Base-by-base conservation (phyloP, 2,797 vertebrate species). In the Vespertilio murinus region DNA sequence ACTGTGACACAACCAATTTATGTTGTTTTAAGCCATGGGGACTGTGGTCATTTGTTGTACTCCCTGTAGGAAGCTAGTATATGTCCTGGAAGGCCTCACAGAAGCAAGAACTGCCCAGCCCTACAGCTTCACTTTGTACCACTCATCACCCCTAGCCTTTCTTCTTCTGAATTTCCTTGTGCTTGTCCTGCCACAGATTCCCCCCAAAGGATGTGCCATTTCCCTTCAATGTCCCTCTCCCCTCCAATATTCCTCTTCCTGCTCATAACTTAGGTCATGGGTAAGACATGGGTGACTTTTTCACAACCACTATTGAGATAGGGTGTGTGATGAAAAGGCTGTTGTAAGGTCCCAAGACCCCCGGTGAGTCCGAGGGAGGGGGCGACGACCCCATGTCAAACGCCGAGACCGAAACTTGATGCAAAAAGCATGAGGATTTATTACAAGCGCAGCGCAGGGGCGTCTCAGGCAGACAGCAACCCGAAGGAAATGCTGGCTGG, bases 101-200 rank as follows among this genome's bases (percentile, higher is more conserved):
- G 17, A 74, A 30, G 7, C 2, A 1, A 13, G n/a, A 4, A 1
- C 1, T 2, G 5, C 17, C 28, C 7, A 69, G 13, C 11, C 3
- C 9, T 3, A 17, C 8, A 3, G 5, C 11, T 33, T 5, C 13
- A 11, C 1, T 69, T 8, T 33, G 16, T 4, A 22, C 2, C 40
- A 28, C 14, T 47, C 13, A 49, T 47, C 3, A 28, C 8, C 11
- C 5, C 5, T 38, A 5, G 17, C 17, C n/a, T 25, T 13, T 33
- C 54, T 22, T 18, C 28, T 61, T 69, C 54, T 13, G 16, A 8
- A 25, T 80, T 54, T n/a, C 8, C 18, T 73, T 14, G 52, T 14
- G 2, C 12, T 35, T 33, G 9, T 14, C 33, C 4, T 22, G 12
- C 10, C 25, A 22, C 9, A 8, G 0, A 30, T 56, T 14, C 22